Evolutionary conservation across 1,140 invertebrate genomes (phyloP).

Genomic region (Elymnias hypermnestra): DNA sequence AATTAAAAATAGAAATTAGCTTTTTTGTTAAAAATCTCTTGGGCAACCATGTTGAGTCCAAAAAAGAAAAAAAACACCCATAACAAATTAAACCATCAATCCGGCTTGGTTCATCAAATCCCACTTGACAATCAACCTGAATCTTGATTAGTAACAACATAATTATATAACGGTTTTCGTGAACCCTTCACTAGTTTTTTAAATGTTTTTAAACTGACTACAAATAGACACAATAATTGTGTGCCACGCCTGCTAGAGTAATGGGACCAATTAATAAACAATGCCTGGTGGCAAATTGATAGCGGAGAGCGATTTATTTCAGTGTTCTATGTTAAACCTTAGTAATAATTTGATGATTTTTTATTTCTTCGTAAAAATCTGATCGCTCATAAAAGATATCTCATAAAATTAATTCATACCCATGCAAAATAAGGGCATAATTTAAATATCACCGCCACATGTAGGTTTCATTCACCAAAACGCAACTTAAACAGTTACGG

Average conservation of each 20-base stretch:
- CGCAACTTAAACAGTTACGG: too few relatives aligned
- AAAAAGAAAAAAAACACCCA: background rate
- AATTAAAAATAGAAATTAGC: too few relatives aligned
- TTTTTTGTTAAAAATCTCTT: too few relatives aligned
- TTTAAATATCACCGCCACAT: too few relatives aligned
- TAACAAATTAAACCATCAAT: slow-evolving; percentile 1
- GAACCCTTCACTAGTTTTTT: slow-evolving; percentile 8
- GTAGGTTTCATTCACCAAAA: too few relatives aligned
- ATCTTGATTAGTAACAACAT: slow-evolving; percentile 15
- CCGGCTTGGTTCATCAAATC: slow-evolving; percentile 4
- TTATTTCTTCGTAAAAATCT: too few relatives aligned
- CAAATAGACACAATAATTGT: slow-evolving; percentile 25
- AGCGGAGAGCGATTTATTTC: slow-evolving; percentile 1
- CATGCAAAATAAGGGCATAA: too few relatives aligned
- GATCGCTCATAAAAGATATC: too few relatives aligned
- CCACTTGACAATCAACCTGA: slow-evolving; percentile 2
- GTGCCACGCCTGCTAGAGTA: slow-evolving; percentile 16
- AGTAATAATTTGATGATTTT: too few relatives aligned
- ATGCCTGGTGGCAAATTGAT: background rate
- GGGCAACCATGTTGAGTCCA: too few relatives aligned
- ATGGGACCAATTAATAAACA: slow-evolving; percentile 21
- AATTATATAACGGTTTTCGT: slow-evolving; percentile 11
- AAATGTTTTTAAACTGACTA: background rate
- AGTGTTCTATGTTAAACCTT: too few relatives aligned
- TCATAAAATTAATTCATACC: too few relatives aligned